Conservation (phyloP, 2,113 vertebrate genomes). For the Empidonax alnorum region DNA sequence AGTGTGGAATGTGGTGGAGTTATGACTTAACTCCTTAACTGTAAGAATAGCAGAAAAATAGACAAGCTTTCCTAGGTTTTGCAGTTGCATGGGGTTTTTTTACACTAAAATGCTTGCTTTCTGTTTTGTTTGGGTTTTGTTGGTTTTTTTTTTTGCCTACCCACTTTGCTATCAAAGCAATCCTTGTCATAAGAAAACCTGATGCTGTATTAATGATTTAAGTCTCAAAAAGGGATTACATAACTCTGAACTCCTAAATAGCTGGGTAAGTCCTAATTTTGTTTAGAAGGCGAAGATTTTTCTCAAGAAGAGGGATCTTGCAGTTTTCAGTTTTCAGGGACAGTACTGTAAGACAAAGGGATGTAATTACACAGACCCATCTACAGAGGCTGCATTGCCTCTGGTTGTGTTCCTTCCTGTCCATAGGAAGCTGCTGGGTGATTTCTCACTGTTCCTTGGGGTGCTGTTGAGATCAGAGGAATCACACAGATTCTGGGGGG, state of each 20-base stretch:
- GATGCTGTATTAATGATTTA: background rate
- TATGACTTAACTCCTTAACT: background rate
- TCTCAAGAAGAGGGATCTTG: background rate
- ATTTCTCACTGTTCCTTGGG: background rate
- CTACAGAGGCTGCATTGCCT: background rate
- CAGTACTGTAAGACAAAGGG: background rate
- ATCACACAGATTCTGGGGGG: background rate
- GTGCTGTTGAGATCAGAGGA: background rate
- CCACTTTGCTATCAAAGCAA: background rate
- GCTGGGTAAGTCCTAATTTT: background rate
- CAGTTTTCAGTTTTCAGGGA: background rate
- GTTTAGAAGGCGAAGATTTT: background rate
- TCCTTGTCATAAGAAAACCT: background rate
- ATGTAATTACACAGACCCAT: background rate
- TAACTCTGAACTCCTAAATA: background rate
- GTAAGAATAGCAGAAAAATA: background rate
- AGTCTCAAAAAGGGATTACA: background rate
- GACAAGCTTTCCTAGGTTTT: background rate
- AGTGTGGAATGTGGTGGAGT: background rate
- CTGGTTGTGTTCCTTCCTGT: background rate
- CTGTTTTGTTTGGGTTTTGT: background rate
- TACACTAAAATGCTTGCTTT: background rate
- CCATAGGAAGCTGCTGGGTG: background rate
- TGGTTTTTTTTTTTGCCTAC: background rate
- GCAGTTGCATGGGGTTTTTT: accelerated